Evolutionary conservation across 1,140 invertebrate genomes (phyloP), one percentile per base, ranked within the genome.

Genomic region (Drosophila ironensis): DNA sequence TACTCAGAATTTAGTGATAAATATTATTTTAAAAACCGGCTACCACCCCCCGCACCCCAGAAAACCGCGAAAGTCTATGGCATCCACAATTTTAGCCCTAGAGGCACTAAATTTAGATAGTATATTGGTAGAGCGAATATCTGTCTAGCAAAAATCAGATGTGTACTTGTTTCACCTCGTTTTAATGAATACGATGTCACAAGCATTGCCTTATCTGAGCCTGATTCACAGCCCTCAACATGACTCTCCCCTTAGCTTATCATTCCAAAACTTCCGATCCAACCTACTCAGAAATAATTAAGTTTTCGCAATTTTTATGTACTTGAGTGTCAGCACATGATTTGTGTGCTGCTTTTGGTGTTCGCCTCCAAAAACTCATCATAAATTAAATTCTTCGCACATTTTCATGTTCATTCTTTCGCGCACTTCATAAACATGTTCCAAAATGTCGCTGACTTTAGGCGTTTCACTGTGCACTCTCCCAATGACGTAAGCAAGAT

Each of bases 401-500:
- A 67, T 42, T 44, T 45, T 44, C 25, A 67, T n/a, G n/a, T 57
- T 67, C 53, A 24, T 56, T 53, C 33, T 30, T 4, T 48, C 60
- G n/a, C 11, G 27, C 75, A 66, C 70, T 80, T 45, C 44, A 45
- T 57, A 71, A 61, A 47, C 27, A n/a, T n/a, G n/a, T n/a, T 4
- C 16, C 1, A 46, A 40, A 59, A 44, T 67, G 51, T 50, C 20
- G 52, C 46, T 66, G 28, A 41, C 51, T 60, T 59, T 35, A 19
- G 22, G 54, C 51, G 28, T 40, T n/a, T 53, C 35, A 9, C 14
- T 24, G n/a, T 41, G 38, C 38, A 41, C 11, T 24, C 19, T 0
- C 40, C 41, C 9, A 52, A 71, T 84, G 78, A 50, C 78, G 78
- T 67, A 77, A 84, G 54, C 64, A 38, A 84, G 22, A 57, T 50